These are phyloP conservation scores for Agrochola lota DNA, from an alignment of 2,888 invertebrate genomes.

Conservation along the genomic window DNA sequence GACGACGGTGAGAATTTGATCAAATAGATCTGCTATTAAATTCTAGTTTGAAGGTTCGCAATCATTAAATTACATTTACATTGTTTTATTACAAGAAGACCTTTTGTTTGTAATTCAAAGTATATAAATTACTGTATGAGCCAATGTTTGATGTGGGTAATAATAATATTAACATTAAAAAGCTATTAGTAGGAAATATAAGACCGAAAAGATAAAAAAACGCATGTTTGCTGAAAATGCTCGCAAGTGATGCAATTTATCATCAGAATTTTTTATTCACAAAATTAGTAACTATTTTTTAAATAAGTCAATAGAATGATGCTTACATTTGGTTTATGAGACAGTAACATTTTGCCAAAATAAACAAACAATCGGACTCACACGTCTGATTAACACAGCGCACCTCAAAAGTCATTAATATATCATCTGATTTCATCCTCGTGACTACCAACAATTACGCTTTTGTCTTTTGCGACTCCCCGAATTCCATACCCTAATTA, in stretches of 20 bases:
- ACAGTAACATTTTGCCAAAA: neutral
- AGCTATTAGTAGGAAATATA: neutral
- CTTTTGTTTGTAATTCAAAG: conserved; percentile 10
- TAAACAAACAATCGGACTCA: neutral
- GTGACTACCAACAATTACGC: conserved; percentile 34
- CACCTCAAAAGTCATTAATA: conserved; percentile 15
- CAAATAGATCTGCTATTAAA: conserved; percentile 39
- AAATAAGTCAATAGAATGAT: no score
- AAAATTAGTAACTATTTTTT: no score
- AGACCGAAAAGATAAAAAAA: neutral
- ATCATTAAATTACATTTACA: conserved; percentile 37
- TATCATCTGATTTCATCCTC: conserved; percentile 30
- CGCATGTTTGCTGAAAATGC: neutral
- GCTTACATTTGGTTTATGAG: no score
- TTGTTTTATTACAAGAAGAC: conserved; percentile 27
- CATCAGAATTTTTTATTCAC: no score
- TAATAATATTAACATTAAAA: conserved; percentile 28
- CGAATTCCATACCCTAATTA: conserved; percentile 55
- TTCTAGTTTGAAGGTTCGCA: conserved; percentile 52
- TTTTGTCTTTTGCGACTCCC: conserved; percentile 34
- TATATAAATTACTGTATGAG: neutral
- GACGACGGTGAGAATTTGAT: conserved; percentile 36
- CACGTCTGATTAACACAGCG: neutral
- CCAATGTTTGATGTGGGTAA: neutral
- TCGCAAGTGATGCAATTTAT: neutral